phyloP scores from a whole-genome alignment of 2,888 invertebrate genomes.

The Ariolimax columbianus region DNA sequence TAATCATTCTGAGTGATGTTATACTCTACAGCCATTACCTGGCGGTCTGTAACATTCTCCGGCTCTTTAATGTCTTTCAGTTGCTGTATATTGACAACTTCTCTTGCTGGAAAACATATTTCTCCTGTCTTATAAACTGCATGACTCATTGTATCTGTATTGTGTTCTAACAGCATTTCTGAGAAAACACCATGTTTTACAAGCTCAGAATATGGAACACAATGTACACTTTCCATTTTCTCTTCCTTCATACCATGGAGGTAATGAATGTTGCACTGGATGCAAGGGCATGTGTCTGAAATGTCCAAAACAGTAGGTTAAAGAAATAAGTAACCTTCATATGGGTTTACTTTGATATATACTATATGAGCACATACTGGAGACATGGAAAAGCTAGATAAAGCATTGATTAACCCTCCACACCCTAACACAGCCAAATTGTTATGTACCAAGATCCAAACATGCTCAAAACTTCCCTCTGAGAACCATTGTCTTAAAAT shows the following conservation, averaged over 20 bases:
- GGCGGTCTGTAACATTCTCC: background rate
- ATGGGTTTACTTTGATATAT: too few relatives aligned
- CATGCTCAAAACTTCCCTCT: too few relatives aligned
- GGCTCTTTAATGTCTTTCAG: background rate
- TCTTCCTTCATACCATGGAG: background rate
- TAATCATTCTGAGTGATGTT: conserved; percentile 15
- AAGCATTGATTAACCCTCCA: too few relatives aligned
- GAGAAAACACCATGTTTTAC: background rate
- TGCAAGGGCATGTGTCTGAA: background rate
- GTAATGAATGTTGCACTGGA: background rate
- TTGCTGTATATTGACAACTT: background rate
- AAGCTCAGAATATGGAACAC: background rate
- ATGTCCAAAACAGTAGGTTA: background rate
- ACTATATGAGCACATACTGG: too few relatives aligned
- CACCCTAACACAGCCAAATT: too few relatives aligned
- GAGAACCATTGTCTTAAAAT: too few relatives aligned
- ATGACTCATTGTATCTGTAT: background rate
- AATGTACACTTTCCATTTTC: background rate
- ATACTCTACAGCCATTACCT: conserved; percentile 15
- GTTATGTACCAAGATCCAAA: too few relatives aligned
- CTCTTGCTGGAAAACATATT: background rate
- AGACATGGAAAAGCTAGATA: too few relatives aligned
- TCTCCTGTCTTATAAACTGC: background rate
- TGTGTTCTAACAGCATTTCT: background rate
- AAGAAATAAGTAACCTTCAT: too few relatives aligned